Conservation (phyloP, 35 echinoderm and acorn worm genomes). For the Heliocidaris tuberculata region DNA sequence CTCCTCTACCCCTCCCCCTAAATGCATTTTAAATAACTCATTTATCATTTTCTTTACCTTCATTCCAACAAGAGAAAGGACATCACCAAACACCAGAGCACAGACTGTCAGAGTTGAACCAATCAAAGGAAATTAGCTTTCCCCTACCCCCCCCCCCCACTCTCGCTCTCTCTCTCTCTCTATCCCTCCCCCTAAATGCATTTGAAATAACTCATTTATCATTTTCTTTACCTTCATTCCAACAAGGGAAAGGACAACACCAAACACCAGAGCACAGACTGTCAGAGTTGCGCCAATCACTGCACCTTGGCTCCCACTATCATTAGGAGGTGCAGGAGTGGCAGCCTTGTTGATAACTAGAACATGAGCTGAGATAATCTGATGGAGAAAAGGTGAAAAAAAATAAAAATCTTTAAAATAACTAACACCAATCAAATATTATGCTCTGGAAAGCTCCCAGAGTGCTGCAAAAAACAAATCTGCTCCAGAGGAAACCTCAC, state of each 20-base stretch:
- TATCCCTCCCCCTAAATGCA: not conserved
- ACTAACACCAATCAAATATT: not conserved
- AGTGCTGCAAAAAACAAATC: not conserved
- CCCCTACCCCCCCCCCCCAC: no score
- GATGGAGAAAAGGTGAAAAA: not conserved
- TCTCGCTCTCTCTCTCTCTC: no score
- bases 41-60: not conserved
- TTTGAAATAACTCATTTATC: not conserved
- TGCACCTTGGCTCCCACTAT: not conserved
- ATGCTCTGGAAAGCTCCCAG: not conserved
- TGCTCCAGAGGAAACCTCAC: not conserved
- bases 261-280: conserved; percentile 30
- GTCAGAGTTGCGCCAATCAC: conserved; percentile 11
- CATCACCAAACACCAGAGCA: no score
- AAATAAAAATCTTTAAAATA: not conserved
- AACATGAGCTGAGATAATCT: not conserved
- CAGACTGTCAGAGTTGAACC: no score
- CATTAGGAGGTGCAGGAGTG: not conserved
- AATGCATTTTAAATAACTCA: not conserved
- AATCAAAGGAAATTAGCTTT: no score
- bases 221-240: conserved; percentile 24
- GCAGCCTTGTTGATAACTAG: not conserved
- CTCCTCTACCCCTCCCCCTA: no score
- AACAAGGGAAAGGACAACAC: not conserved
- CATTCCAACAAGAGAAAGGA: no score